Base-by-base conservation (phyloP, 2,888 invertebrate species). In the Polia nebulosa region DNA sequence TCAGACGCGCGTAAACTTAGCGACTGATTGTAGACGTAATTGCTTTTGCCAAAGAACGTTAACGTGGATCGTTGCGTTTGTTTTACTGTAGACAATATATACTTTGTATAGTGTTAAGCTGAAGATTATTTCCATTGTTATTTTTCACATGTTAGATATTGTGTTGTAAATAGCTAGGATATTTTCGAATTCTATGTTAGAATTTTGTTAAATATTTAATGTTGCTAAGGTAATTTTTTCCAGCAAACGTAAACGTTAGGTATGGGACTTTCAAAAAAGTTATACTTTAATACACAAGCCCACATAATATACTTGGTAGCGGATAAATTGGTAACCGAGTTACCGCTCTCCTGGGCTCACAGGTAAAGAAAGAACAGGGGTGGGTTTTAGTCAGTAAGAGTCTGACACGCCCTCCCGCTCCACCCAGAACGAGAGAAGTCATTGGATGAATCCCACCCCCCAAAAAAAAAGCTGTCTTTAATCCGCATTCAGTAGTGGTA, bases 1-100 rank as follows among this genome's bases (percentile, higher is more conserved):
- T 71, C 78, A 84, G 56, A 82, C 64, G 61, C 62, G 76, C 77
- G 76, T 80, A 29, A 72, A 76, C 71, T 75, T 78, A 68, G 73
- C 76, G 63, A 70, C 72, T 72, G 76, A 76, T 77, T 81, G 73
- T 65, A 41, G 56, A 63, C 52, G 70, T 77, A 80, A 83, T 79
- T 81, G 78, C 57, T 77, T 81, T 61, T 49, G 56, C 57, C 60
- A 71, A 60, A 65, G 65, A 72, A 71, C 69, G 62, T 72, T 71
- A 63, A 72, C 60, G 36, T 66, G 64, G 52, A 52, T 60, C 57
- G 52, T 47, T 68, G 59, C 64, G 70, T 68, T 82, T 73, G 49
- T 58, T 52, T 66, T 55, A 55, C 20, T 44, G 25, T 15, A 64
- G 56, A 65, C 51, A 76, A 63, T 65, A 62, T 79, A 57, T 60